phyloP scores from a whole-genome alignment of 2,797 vertebrate species.

The Neosilurus hyrtlii region DNA sequence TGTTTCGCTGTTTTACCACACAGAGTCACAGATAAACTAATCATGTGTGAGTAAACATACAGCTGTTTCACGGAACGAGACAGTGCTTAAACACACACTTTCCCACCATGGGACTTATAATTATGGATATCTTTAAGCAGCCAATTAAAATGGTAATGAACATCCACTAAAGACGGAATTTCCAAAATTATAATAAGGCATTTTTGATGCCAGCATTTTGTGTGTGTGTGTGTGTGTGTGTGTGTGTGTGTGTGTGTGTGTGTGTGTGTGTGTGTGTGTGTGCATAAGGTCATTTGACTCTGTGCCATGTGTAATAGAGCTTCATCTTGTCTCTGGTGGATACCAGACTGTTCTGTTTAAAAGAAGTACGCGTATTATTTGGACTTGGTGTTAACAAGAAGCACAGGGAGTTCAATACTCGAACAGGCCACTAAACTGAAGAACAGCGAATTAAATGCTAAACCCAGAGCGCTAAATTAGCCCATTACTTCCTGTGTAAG shows the following conservation, averaged over 20 bases:
- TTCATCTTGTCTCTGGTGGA: background rate
- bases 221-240: background rate
- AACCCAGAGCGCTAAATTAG: conserved; percentile 17
- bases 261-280: conserved; percentile 12
- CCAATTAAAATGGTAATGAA: conserved; percentile 61
- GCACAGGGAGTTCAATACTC: background rate
- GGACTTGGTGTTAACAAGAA: conserved; percentile 9
- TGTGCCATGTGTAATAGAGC: background rate
- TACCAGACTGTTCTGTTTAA: background rate
- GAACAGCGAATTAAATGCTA: conserved; percentile 21
- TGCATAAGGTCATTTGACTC: conserved; percentile 4
- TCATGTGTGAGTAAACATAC: conserved; percentile 24
- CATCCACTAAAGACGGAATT: conserved; percentile 36
- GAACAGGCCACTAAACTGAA: conserved; percentile 10
- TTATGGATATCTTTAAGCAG: conserved; percentile 59
- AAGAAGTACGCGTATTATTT: conserved; percentile 7
- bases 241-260: conserved; percentile 20
- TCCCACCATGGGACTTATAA: conserved; percentile 46
- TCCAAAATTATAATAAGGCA: conserved; percentile 23
- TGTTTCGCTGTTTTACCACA: conserved; percentile 25
- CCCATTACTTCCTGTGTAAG: background rate
- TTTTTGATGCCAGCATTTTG: background rate
- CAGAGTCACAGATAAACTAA: background rate
- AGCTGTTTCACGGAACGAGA: conserved; percentile 44
- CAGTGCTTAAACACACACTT: conserved; percentile 48